Base-by-base conservation (phyloP, 1,140 invertebrate species). In the Oscheius sp. region DNA sequence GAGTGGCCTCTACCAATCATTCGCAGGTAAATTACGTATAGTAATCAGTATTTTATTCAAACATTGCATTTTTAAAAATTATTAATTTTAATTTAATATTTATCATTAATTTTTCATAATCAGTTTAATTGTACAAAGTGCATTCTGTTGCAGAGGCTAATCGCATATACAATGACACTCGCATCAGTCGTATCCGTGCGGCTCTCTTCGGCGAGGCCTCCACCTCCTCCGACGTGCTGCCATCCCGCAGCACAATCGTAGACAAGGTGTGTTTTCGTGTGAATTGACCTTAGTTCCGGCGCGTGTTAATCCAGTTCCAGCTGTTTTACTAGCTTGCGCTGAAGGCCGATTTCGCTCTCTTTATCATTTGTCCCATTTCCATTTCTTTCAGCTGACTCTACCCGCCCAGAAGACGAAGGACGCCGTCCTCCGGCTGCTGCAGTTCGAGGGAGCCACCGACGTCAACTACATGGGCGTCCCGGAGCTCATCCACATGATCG, bases 341-440 rank as follows among this genome's bases (percentile, higher is more conserved):
- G n/a, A n/a, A n/a, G n/a, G n/a, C n/a, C n/a, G n/a, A n/a, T n/a
- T n/a, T n/a, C n/a, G n/a, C n/a, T n/a, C n/a, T n/a, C 67, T 20
- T 55, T 34, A 35, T 29, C 67, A 1, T 68, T 34, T 31, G 49
- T 55, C 2, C 67, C n/a, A 65, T n/a, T n/a, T 29, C 20, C 58
- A 13, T 63, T 38, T 1, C n/a, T 42, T n/a, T 49, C 69, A 34
- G 42, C 38, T 71, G 69, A 59, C 58, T 4, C 31, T 52, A 35
- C 69, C 69, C n/a, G 45, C 69, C 38, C 69, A 65, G 20, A 55
- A 71, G 42, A 35, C 59, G 2, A 71, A 71, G 23, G 32, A 71
- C 49, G 58, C 69, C 3, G 69, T 71, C 18, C 34, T 71, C 35
- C 38, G 45, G 63, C 61, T 71, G 13, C 42, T 71, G 1, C 58